Percentiles rank a stretch among this genome's conserved stretches.
Conservation (phyloP, 2,888 invertebrate genomes). For the Hemicrepidius hirtus region DNA sequence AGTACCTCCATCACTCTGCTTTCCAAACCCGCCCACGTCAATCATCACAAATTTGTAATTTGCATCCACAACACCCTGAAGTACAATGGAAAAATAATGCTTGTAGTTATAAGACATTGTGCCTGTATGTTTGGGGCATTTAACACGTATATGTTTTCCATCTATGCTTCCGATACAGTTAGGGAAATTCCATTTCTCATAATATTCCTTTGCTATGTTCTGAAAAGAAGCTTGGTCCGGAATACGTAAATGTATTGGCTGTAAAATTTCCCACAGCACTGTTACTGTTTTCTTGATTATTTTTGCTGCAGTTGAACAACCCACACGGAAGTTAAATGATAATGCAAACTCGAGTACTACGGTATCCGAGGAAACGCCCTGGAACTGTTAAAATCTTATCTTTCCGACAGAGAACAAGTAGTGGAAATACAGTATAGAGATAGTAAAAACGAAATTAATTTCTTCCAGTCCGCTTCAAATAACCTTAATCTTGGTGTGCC, state of each 20-base stretch:
- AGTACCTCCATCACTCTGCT: conserved; percentile 55
- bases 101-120: conserved; percentile 10
- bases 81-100: conserved; percentile 5
- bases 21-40: conserved; percentile 60
- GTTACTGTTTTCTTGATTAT: conserved; percentile 40
- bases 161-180: neutral
- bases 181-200: conserved; percentile 2
- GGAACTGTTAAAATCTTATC: too few species aligned
- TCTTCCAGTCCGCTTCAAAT: too few species aligned
- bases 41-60: conserved; percentile 57
- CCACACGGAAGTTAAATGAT: conserved; percentile 54
- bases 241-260: conserved; percentile 47
- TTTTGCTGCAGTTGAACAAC: conserved; percentile 42
- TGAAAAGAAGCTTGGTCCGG: conserved; percentile 32
- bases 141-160: neutral
- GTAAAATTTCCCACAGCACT: conserved; percentile 30
- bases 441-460: too few species aligned
- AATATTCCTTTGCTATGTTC: conserved; percentile 44
- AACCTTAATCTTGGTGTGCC: too few species aligned
- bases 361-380: too few species aligned
- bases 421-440: too few species aligned
- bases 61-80: neutral
- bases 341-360: too few species aligned
- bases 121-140: neutral
- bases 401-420: too few species aligned